Evolutionary conservation across 1,140 invertebrate species (phyloP), one percentile per base, ranked within the genome.

Genomic region (Zaprionus ghesquierei): DNA sequence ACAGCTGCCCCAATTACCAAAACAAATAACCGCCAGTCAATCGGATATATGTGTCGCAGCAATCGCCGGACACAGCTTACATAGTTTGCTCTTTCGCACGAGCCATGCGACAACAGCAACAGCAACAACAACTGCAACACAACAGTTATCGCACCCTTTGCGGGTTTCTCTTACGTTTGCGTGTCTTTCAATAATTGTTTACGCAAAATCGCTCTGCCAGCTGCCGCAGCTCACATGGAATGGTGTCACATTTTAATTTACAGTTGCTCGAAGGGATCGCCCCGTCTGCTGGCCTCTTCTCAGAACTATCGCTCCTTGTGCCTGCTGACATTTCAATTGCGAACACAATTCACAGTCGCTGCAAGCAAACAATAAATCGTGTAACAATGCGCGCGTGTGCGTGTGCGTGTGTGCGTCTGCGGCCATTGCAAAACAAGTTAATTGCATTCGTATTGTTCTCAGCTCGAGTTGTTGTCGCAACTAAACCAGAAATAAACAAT

Each of bases 371-470:
- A 68, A 68, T 60, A 68, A 72, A 66, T 51, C 10, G 1, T 29
- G 31, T 22, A 6, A 35, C 27, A 46, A 25, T 51, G 23, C 25
- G 13, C n/a, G 35, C 35, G n/a, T 38, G 35, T 38, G 5, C 5
- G 5, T 35, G 13, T n/a, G 13, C n/a, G 35, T n/a, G n/a, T 38
- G 35, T 38, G 5, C 5, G 5, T 35, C 4, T n/a, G 13, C 5
- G 13, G 0, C 38, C 13, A 41, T 12, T 35, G 31, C 33, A 27
- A 60, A 72, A 60, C 63, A 68, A 60, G 49, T 55, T 72, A 68
- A 72, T 72, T 72, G 55, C 49, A 68, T 49, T 60, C 29, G 63
- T 33, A 54, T 60, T 51, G 22, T 46, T 22, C 9, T 46, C 9
- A 12, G 41, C 41, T n/a, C 1, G 41, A 46, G 9, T 20, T 46